phyloP scores from a whole-genome alignment of 2,797 vertebrate genomes.

The Typhlichthys eigenmanni region DNA sequence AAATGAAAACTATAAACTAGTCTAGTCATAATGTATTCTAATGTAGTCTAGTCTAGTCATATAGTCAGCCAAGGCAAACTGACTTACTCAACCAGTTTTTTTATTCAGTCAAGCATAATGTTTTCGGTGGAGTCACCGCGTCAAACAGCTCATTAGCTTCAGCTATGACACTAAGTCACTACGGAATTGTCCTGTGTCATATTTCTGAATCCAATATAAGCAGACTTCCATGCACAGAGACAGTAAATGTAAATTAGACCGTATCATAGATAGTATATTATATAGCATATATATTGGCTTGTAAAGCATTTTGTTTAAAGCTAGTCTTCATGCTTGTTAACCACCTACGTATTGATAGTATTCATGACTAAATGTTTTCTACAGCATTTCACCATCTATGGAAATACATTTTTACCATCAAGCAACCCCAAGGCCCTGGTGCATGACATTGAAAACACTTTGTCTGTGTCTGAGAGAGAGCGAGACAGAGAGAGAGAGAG shows the following conservation, averaged over 20 bases:
- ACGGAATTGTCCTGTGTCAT: constrained; percentile 52
- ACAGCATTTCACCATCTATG: too few relatives aligned
- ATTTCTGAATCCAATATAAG: constrained; percentile 35
- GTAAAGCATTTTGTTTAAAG: background rate
- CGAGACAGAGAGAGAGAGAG: too few relatives aligned
- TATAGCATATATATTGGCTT: background rate
- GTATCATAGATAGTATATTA: constrained; percentile 22
- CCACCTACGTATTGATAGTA: too few relatives aligned
- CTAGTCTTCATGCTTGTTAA: too few relatives aligned
- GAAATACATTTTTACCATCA: too few relatives aligned
- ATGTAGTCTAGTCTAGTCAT: background rate
- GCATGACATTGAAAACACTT: background rate
- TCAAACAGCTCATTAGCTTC: constrained; percentile 73
- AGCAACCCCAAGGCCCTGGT: too few relatives aligned
- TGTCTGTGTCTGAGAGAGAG: background rate
- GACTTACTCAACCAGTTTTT: background rate
- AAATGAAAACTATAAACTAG: constrained; percentile 7
- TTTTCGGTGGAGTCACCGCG: constrained; percentile 24
- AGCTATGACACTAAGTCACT: constrained; percentile 59
- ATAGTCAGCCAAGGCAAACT: too few relatives aligned
- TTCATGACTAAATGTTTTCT: too few relatives aligned
- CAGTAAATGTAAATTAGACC: background rate
- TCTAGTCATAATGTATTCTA: background rate
- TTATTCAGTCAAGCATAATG: constrained; percentile 5
- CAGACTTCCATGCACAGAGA: constrained; percentile 8